phyloP scores from a whole-genome alignment of 2,888 invertebrate genomes.

The Mesorhabditis sp. region DNA sequence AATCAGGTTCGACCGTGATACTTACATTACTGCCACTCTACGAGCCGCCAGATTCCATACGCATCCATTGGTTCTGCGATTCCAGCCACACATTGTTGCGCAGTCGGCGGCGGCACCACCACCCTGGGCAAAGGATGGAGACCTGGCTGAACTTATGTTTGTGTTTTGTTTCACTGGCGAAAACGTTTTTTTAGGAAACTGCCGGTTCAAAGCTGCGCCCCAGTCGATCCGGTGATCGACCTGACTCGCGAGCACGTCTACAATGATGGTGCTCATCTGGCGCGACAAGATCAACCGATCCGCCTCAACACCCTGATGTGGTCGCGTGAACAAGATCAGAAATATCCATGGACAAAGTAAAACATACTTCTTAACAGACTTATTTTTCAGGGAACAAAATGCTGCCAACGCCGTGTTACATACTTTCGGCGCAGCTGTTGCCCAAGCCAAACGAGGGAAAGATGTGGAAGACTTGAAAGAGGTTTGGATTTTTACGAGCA shows the following conservation, averaged over 20 bases:
- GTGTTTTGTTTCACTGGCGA: background rate
- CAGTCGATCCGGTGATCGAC: constrained; percentile 51
- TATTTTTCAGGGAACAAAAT: constrained; percentile 46
- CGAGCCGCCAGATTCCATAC: constrained; percentile 24
- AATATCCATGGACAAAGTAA: constrained; percentile 56
- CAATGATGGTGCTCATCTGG: constrained; percentile 40
- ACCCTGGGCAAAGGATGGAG: constrained; percentile 33
- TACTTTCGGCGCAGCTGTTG: constrained; percentile 52
- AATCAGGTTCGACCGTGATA: constrained; percentile 29
- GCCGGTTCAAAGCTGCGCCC: constrained; percentile 42
- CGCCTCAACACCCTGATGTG: constrained; percentile 44
- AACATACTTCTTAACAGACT: constrained; percentile 9
- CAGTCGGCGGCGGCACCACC: constrained; percentile 32
- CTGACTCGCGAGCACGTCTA: constrained; percentile 46
- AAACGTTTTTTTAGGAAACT: constrained; percentile 26
- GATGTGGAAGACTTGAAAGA: constrained; percentile 6
- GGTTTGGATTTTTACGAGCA: background rate
- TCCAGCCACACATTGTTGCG: constrained; percentile 49
- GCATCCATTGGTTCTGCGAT: constrained; percentile 46
- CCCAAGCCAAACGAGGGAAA: constrained; percentile 36
- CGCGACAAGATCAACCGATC: constrained; percentile 14
- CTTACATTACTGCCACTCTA: constrained; percentile 35
- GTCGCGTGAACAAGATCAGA: constrained; percentile 50
- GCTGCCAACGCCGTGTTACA: constrained; percentile 52
- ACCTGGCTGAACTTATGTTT: constrained; percentile 22